Percentiles rank a stretch among this genome's conserved stretches.
phyloP scores from a whole-genome alignment of 2,797 vertebrate species.

The Ficedula albicollis region DNA sequence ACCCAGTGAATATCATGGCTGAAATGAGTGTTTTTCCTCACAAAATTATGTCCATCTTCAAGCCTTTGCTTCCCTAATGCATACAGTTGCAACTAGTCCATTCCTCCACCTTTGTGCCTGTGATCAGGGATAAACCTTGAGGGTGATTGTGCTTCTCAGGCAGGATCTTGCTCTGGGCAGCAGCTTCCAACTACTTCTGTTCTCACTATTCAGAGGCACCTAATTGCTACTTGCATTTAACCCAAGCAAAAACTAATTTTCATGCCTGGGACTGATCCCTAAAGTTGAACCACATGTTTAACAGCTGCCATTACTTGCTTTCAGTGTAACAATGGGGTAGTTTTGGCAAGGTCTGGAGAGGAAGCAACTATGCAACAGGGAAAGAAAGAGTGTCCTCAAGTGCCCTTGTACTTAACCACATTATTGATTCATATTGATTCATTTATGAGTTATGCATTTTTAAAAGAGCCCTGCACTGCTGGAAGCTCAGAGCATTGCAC shows the following conservation, averaged over 20 bases:
- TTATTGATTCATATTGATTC: background rate
- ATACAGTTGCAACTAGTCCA: background rate
- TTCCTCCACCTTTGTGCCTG: background rate
- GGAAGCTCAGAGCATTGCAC: background rate
- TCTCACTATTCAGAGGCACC: background rate
- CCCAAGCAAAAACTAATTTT: background rate
- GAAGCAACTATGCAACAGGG: background rate
- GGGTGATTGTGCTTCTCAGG: background rate
- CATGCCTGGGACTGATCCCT: background rate
- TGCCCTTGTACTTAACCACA: background rate
- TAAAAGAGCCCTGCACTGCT: background rate
- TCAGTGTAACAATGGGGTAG: background rate
- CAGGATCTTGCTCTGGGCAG: background rate
- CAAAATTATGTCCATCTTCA: background rate
- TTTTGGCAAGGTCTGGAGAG: background rate
- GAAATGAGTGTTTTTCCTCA: background rate
- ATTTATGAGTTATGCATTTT: background rate
- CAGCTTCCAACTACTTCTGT: background rate
- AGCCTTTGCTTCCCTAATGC: background rate
- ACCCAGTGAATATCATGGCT: background rate
- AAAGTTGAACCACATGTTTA: constrained; percentile 14
- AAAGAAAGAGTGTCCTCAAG: background rate
- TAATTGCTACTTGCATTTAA: constrained; percentile 6
- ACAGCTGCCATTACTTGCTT: background rate
- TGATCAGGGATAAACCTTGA: background rate